These are phyloP conservation scores for Pogona vitticeps DNA, from an alignment of 2,113 vertebrate species.

Conservation along the genomic window DNA sequence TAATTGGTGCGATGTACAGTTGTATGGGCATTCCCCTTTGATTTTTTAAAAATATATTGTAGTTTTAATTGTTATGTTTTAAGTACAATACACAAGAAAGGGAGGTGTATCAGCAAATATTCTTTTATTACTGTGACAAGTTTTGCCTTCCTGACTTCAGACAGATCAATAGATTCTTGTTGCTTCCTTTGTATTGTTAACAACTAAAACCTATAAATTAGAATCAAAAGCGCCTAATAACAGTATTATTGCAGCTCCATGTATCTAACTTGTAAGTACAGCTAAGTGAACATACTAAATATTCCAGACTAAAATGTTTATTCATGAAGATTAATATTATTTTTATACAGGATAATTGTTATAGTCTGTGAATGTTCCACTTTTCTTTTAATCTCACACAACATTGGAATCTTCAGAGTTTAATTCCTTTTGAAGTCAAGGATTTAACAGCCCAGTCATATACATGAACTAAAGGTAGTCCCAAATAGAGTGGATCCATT, in stretches of 20 bases:
- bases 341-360: slow-evolving; percentile 49
- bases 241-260: slow-evolving; percentile 48
- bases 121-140: slow-evolving; percentile 51
- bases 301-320: slow-evolving; percentile 46
- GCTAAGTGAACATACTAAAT: not conserved
- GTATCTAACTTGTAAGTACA: not conserved
- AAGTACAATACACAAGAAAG: slow-evolving; percentile 51
- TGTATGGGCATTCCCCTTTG: not conserved
- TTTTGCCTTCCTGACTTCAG: slow-evolving; percentile 58
- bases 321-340: slow-evolving; percentile 47
- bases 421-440: not conserved
- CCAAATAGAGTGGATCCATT: no score
- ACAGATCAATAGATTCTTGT: slow-evolving; percentile 63
- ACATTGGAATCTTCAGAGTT: not conserved
- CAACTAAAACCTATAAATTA: slow-evolving; percentile 56
- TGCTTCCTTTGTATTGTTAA: slow-evolving; percentile 43
- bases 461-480: not conserved
- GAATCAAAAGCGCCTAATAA: slow-evolving; percentile 46
- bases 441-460: not conserved
- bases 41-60: slow-evolving; percentile 18
- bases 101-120: slow-evolving; percentile 60
- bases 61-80: slow-evolving; percentile 49
- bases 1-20: slow-evolving; percentile 24
- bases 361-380: slow-evolving; percentile 12
- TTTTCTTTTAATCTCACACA: slow-evolving; percentile 26